Base-by-base conservation (phyloP, 1,140 invertebrate species). In the Piezodorus guildinii region DNA sequence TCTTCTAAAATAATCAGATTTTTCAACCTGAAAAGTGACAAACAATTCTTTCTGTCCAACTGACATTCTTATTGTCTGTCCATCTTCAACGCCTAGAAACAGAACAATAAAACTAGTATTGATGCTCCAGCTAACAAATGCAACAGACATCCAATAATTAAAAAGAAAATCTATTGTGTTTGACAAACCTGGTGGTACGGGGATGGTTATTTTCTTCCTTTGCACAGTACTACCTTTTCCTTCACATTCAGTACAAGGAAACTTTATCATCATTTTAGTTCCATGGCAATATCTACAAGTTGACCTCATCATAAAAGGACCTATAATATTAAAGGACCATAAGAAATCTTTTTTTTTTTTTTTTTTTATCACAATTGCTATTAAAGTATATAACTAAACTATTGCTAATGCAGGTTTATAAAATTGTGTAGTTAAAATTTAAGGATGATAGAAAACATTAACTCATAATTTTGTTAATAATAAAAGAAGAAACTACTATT, bases 301-400 rank as follows among this genome's bases (percentile, higher is more conserved):
- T 12, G 90, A 90, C 60, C 94, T 82, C 93, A 99, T 98, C 17
- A 99, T 85, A 78, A 98, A 99, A 46, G 95, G 94, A 39, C 96
- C 90, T 87, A 69, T 62, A 74, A 74, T 49, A n/a, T 49, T 49
- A 49, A 49, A 49, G n/a, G 5, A 49, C n/a, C 25, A 56, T 30
- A 30, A n/a, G n/a, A n/a, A n/a, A n/a, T n/a, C n/a, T n/a, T n/a
- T n/a, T n/a, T n/a, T n/a, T n/a, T n/a, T n/a, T n/a, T n/a, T n/a
- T n/a, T n/a, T n/a, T n/a, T n/a, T n/a, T n/a, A n/a, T n/a, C n/a
- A n/a, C n/a, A n/a, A n/a, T n/a, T n/a, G n/a, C n/a, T n/a, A n/a
- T n/a, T n/a, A n/a, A n/a, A n/a, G n/a, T n/a, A n/a, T n/a, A n/a
- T n/a, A n/a, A n/a, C n/a, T n/a, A n/a, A n/a, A n/a, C n/a, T n/a